Evolutionary conservation across 2,888 invertebrate genomes (phyloP).

Genomic region (Norana najaformis): DNA sequence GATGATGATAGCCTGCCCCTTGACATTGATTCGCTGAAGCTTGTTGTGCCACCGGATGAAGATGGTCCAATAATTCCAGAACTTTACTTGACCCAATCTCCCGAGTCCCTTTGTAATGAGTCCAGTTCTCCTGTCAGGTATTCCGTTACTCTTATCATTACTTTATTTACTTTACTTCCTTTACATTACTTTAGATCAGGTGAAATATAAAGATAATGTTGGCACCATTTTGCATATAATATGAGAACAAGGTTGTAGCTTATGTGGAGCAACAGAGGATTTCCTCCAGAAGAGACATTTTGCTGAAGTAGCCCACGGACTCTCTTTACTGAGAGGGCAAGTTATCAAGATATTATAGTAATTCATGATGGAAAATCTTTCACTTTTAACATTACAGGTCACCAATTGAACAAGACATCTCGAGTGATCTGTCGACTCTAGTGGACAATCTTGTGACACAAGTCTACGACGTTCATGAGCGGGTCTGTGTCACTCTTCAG

Average conservation of each 20-base stretch:
- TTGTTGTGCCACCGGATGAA: conserved; percentile 23
- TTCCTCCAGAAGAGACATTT: too few species aligned
- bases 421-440: background rate
- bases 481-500: conserved; percentile 41
- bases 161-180: too few species aligned
- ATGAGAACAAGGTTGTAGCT: too few species aligned
- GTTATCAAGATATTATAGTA: background rate
- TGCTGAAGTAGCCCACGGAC: too few species aligned
- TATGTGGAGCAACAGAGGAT: too few species aligned
- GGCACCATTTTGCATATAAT: too few species aligned
- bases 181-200: too few species aligned
- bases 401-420: background rate
- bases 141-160: too few species aligned
- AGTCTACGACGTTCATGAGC: conserved; percentile 37
- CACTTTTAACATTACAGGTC: background rate
- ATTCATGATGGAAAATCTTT: background rate
- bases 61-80: conserved; percentile 16
- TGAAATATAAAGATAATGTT: background rate
- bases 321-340: too few species aligned
- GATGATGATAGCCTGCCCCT: conserved; percentile 19
- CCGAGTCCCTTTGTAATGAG: background rate
- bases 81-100: background rate
- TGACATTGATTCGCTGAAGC: conserved; percentile 35
- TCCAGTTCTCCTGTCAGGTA: background rate
- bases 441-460: conserved; percentile 31